Evolutionary conservation across 2,888 invertebrate genomes (phyloP).

Genomic region (Chrysodeixis includens): DNA sequence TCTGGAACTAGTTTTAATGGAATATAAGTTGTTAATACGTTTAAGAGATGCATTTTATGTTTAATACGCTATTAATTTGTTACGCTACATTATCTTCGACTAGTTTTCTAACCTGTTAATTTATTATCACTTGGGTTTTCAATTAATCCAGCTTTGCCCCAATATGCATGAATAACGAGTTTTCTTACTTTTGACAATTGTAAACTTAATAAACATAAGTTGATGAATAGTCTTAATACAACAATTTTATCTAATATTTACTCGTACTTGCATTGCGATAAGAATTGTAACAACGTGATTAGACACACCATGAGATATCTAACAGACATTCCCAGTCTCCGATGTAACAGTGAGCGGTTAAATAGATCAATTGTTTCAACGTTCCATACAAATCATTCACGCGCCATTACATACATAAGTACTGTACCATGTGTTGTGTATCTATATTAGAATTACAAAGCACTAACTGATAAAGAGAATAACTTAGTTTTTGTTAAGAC

Average conservation of each 20-base stretch:
- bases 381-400: conserved; percentile 65
- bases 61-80: not conserved
- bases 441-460: conserved; percentile 74
- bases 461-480: conserved; percentile 44
- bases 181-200: not conserved
- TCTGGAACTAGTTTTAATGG: conserved; percentile 6
- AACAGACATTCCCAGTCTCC: conserved; percentile 40
- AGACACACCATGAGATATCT: conserved; percentile 11
- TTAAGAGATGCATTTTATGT: not conserved
- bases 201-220: not conserved
- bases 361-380: conserved; percentile 72
- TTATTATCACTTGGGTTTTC: not conserved
- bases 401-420: conserved; percentile 69
- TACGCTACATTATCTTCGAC: not conserved
- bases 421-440: conserved; percentile 41
- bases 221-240: not conserved
- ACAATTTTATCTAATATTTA: not conserved
- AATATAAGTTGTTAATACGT: conserved; percentile 2
- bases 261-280: not conserved
- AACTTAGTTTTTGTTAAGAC: conserved; percentile 18
- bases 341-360: conserved; percentile 70
- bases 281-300: not conserved
- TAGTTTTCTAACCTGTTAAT: not conserved
- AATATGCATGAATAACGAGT: not conserved
- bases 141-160: not conserved